These are phyloP conservation scores for Leptoclinus maculatus DNA, from an alignment of 2,797 vertebrate genomes.

Conservation along the genomic window DNA sequence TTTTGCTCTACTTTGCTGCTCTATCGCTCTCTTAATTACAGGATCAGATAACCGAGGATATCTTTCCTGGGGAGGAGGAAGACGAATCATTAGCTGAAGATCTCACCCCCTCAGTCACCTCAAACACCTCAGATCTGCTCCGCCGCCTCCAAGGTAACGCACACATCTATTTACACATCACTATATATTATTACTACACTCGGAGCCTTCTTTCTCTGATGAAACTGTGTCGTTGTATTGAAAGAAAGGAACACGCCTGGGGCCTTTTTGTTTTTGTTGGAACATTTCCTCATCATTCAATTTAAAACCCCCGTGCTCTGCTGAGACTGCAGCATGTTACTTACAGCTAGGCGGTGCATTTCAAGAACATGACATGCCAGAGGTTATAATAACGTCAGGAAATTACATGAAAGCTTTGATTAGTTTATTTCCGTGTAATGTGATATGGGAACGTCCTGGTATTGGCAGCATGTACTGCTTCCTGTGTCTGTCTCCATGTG, in stretches of 20 bases:
- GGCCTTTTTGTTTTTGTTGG: neutral
- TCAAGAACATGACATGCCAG: constrained; percentile 14
- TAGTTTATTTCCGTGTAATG: constrained; percentile 2
- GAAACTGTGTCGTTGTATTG: neutral
- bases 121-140: constrained; percentile 90
- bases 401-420: constrained; percentile 23
- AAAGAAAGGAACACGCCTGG: neutral
- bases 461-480: constrained; percentile 1
- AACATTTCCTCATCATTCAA: neutral
- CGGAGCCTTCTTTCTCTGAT: neutral
- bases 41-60: constrained; percentile 91
- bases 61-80: constrained; percentile 90
- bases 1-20: neutral
- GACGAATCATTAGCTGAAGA: constrained; percentile 90
- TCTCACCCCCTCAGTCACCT: constrained; percentile 90
- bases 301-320: constrained; percentile 25
- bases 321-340: constrained; percentile 19
- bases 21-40: constrained; percentile 56
- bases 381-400: constrained; percentile 22
- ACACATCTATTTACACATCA: neutral
- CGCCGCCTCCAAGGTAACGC: constrained; percentile 76
- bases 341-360: neutral
- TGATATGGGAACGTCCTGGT: constrained; percentile 6
- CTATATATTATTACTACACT: neutral
- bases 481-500: neutral